A percentile compares a stretch with the other conserved stretches of the same genome.
Conservation (phyloP, 1,140 invertebrate species). For the Aphelinus atriplicis region DNA sequence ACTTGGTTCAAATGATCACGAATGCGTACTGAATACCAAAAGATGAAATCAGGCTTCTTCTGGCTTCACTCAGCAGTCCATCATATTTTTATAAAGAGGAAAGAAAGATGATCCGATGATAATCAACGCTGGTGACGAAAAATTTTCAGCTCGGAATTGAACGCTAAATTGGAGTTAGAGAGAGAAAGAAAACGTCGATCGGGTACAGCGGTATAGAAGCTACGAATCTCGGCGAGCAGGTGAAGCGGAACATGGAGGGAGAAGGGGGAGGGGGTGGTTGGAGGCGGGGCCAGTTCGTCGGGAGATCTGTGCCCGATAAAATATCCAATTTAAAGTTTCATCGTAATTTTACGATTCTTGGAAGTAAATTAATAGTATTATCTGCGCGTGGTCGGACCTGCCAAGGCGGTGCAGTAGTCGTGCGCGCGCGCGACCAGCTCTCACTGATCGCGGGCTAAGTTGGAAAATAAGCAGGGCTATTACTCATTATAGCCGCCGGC, state of each 20-base stretch:
- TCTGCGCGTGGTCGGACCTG: slow-evolving; percentile 48
- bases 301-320: slow-evolving; percentile 52
- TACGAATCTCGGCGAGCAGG: not conserved
- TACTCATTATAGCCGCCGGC: slow-evolving; percentile 50
- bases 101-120: too few species aligned
- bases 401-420: not conserved
- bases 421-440: not conserved
- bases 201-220: too few species aligned
- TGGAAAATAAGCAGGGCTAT: slow-evolving; percentile 58
- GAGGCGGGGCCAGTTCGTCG: not conserved
- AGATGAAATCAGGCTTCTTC: too few species aligned
- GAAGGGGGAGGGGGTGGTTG: too few species aligned
- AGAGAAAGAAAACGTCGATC: not conserved
- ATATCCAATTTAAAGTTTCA: slow-evolving; percentile 65
- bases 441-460: slow-evolving; percentile 44
- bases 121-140: too few species aligned
- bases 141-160: too few species aligned
- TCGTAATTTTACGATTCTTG: slow-evolving; percentile 64
- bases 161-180: not conserved
- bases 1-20: too few species aligned
- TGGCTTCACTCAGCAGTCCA: too few species aligned
- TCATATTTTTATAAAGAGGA: too few species aligned
- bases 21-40: too few species aligned
- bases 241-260: not conserved
- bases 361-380: slow-evolving; percentile 63